These are phyloP conservation scores for Polyodon spathula DNA, from an alignment of 2,113 vertebrate genomes.

Conservation along the genomic window DNA sequence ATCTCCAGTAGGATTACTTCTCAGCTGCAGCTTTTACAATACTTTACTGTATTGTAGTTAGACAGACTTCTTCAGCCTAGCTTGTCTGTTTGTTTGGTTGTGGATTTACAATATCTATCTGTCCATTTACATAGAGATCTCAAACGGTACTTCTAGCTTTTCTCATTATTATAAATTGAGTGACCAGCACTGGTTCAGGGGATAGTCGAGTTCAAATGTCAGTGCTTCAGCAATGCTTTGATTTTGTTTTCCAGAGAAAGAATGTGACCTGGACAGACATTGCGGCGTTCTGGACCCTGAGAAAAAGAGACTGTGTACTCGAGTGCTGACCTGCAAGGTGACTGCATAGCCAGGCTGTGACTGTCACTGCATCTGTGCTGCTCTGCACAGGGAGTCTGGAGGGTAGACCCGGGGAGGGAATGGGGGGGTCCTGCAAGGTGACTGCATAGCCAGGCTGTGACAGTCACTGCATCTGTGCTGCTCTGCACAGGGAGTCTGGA, in stretches of 20 bases:
- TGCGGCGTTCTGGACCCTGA: conserved; percentile 84
- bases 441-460: too few relatives aligned
- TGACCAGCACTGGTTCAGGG: too few relatives aligned
- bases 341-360: conserved; percentile 12
- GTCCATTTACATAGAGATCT: too few relatives aligned
- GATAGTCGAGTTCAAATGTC: conserved; percentile 10
- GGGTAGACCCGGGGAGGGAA: too few relatives aligned
- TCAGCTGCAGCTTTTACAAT: neutral
- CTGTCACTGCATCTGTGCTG: neutral
- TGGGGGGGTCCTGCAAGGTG: neutral
- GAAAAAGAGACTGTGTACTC: conserved; percentile 87
- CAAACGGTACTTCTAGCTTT: too few relatives aligned
- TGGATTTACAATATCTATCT: conserved; percentile 17
- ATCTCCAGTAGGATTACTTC: conserved; percentile 68
- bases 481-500: too few relatives aligned
- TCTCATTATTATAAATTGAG: too few relatives aligned
- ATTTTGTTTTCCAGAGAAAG: conserved; percentile 61
- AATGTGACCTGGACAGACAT: conserved; percentile 84
- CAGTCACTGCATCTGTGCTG: too few relatives aligned
- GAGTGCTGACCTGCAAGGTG: conserved; percentile 89
- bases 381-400: neutral
- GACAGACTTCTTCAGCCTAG: neutral
- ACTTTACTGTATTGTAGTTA: too few relatives aligned
- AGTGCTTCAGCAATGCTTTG: conserved; percentile 3
- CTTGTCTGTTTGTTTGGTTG: neutral